Conservation (phyloP, 2,888 invertebrate genomes). For the Protodeltote pygarga region DNA sequence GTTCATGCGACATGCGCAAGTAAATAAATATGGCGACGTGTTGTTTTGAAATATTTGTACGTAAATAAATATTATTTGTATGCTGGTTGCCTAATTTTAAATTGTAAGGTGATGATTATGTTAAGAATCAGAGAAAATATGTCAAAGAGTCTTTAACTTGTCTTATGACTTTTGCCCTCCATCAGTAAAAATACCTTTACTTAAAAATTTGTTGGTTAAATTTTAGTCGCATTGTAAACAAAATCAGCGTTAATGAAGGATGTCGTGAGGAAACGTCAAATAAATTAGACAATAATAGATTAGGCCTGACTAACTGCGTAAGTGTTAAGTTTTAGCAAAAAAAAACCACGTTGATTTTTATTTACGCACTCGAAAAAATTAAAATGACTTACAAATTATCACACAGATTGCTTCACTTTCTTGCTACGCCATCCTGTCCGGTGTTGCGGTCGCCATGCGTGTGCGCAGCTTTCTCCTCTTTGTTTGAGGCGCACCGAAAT, state of each 20-base stretch:
- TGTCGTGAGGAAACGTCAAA: constrained; percentile 9
- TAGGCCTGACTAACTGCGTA: too few species aligned
- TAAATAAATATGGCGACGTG: constrained; percentile 7
- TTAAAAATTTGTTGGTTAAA: background rate
- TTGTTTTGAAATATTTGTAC: background rate
- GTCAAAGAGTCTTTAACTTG: too few species aligned
- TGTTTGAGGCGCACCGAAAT: constrained; percentile 52
- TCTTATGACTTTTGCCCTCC: too few species aligned
- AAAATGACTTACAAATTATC: too few species aligned
- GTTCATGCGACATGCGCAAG: constrained; percentile 43
- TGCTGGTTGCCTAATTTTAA: too few species aligned
- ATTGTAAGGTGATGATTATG: too few species aligned
- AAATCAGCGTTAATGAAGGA: constrained; percentile 7
- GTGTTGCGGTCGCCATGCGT: constrained; percentile 40
- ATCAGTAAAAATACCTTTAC: background rate
- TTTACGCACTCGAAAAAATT: too few species aligned
- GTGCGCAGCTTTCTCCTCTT: constrained; percentile 58
- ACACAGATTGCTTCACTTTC: constrained; percentile 12
- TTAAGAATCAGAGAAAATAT: too few species aligned
- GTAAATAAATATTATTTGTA: background rate
- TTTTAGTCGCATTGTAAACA: background rate
- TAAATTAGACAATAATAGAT: background rate
- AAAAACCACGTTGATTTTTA: too few species aligned
- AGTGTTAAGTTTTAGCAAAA: too few species aligned
- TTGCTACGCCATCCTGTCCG: constrained; percentile 27